Evolutionary conservation across 1,140 invertebrate genomes (phyloP).

Genomic region (Sminthurinus signatus): DNA sequence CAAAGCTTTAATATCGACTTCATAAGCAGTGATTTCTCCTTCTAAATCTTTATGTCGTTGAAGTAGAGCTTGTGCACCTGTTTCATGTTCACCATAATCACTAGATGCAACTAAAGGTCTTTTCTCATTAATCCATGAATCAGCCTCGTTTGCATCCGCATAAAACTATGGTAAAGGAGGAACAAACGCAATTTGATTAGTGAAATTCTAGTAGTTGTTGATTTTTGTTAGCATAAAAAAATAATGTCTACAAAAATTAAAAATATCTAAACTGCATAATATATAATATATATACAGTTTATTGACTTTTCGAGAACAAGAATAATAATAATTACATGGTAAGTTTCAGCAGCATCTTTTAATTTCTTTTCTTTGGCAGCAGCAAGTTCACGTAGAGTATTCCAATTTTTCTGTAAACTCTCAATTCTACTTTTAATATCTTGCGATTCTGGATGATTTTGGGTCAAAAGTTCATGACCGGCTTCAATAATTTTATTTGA

Average conservation of each 20-base stretch:
- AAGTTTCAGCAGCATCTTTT: slow-evolving; percentile 89
- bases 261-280: neutral
- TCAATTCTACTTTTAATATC: slow-evolving; percentile 74
- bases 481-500: slow-evolving; percentile 67
- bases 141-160: slow-evolving; percentile 93
- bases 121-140: slow-evolving; percentile 95
- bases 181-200: neutral
- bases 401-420: slow-evolving; percentile 76
- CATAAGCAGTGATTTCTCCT: slow-evolving; percentile 85
- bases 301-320: no score
- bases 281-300: no score
- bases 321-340: no score
- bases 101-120: slow-evolving; percentile 76
- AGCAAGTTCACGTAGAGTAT: slow-evolving; percentile 72
- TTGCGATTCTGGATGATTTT: slow-evolving; percentile 65
- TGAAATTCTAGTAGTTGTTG: slow-evolving; percentile 24
- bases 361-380: slow-evolving; percentile 75
- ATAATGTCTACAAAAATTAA: slow-evolving; percentile 8
- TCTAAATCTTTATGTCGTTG: slow-evolving; percentile 80
- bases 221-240: neutral
- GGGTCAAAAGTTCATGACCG: slow-evolving; percentile 65
- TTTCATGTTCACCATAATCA: slow-evolving; percentile 84
- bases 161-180: slow-evolving; percentile 63
- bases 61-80: slow-evolving; percentile 74
- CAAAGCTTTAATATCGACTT: slow-evolving; percentile 77